phyloP scores from a whole-genome alignment of 2,797 vertebrate genomes.

The Acipenser transmontanus region DNA sequence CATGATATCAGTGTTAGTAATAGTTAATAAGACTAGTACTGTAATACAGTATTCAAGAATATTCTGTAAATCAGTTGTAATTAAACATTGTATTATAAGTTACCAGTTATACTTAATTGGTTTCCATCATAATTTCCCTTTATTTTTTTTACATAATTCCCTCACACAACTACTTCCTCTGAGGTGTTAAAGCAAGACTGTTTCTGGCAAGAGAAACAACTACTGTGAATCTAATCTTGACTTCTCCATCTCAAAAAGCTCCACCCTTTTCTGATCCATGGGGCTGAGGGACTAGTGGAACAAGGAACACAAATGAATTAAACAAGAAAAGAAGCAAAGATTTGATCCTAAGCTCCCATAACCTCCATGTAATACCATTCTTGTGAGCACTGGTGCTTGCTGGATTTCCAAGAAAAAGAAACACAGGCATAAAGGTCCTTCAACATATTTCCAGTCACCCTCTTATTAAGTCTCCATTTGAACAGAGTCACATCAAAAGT shows the following conservation, averaged over 20 bases:
- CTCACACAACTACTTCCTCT: constrained; percentile 39
- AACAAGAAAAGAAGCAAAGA: constrained; percentile 42
- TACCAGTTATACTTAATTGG: too few relatives aligned
- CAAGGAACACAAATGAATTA: constrained; percentile 32
- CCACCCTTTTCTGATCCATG: constrained; percentile 24
- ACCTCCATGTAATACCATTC: constrained; percentile 45
- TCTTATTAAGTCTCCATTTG: constrained; percentile 58
- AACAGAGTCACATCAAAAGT: constrained; percentile 59
- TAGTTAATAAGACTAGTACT: too few relatives aligned
- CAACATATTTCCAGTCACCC: constrained; percentile 58
- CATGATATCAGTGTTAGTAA: too few relatives aligned
- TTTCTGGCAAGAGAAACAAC: constrained; percentile 32
- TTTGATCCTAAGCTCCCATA: constrained; percentile 52
- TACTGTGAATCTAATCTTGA: constrained; percentile 27
- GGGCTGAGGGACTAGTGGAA: constrained; percentile 19
- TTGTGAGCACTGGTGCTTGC: constrained; percentile 35
- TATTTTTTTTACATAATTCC: constrained; percentile 19
- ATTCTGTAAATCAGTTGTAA: too few relatives aligned
- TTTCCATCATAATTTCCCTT: constrained; percentile 10
- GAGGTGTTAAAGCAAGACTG: constrained; percentile 32
- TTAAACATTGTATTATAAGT: too few relatives aligned
- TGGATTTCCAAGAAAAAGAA: constrained; percentile 19
- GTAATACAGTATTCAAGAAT: too few relatives aligned
- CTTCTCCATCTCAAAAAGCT: constrained; percentile 6
- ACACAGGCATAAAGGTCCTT: constrained; percentile 39